Percentiles rank a stretch among this genome's conserved stretches.
These are phyloP conservation scores for Pangasius mekongensis DNA, from an alignment of 2,797 vertebrate species.

Conservation along the genomic window DNA sequence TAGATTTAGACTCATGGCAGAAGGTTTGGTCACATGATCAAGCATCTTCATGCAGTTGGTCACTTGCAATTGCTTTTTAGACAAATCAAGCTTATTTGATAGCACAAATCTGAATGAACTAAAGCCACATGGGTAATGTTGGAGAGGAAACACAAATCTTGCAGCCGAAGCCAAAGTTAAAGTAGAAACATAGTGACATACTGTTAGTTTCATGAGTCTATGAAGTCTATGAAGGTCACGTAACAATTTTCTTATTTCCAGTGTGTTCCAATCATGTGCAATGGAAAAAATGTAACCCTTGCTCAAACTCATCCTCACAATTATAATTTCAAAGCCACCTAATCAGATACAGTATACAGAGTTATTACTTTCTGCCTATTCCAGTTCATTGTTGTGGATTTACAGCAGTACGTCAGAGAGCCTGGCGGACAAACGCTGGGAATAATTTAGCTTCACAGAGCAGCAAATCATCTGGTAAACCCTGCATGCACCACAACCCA, in stretches of 20 bases:
- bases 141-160: neutral
- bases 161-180: neutral
- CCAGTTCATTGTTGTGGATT: neutral
- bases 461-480: neutral
- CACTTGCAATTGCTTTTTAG: neutral
- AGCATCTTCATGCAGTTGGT: neutral
- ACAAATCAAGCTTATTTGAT: neutral
- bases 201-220: neutral
- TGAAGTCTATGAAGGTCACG: neutral
- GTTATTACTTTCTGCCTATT: neutral
- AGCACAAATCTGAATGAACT: neutral
- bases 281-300: neutral
- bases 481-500: neutral
- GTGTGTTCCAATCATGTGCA: neutral
- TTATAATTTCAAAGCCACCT: neutral
- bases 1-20: neutral
- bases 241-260: neutral
- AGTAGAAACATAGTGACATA: neutral
- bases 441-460: conserved; percentile 6
- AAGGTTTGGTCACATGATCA: neutral
- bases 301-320: neutral
- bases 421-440: neutral
- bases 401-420: neutral
- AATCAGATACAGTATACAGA: neutral
- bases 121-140: neutral